phyloP scores from a whole-genome alignment of 2,113 vertebrate species.

The Machaerirhynchus nigripectus region DNA sequence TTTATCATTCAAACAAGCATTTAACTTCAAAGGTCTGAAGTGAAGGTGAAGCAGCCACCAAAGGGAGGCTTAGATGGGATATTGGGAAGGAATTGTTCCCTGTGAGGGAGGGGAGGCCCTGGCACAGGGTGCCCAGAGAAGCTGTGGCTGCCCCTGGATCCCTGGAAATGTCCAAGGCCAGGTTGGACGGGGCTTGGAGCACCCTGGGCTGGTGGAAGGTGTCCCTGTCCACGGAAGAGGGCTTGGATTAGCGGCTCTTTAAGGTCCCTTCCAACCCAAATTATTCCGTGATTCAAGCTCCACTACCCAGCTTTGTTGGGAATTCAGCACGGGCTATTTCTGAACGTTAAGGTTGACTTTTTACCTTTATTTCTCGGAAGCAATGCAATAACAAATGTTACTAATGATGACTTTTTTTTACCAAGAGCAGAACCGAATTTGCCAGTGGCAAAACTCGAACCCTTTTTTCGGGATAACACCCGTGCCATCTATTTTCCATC shows the following conservation, averaged over 20 bases:
- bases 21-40: not conserved
- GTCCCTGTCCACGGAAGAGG: not conserved
- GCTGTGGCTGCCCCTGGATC: not conserved
- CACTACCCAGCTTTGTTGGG: not conserved
- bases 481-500: not conserved
- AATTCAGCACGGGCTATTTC: rapidly evolving
- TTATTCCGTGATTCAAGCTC: not conserved
- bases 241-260: not conserved
- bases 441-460: not conserved
- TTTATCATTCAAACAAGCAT: not conserved
- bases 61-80: not conserved
- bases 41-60: not conserved
- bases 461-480: not conserved
- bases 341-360: not conserved
- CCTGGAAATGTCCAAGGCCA: not conserved
- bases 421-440: not conserved
- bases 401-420: not conserved
- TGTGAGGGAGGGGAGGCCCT: not conserved
- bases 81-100: not conserved
- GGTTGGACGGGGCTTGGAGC: rapidly evolving
- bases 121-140: not conserved
- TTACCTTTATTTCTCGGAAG: not conserved
- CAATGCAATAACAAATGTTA: not conserved
- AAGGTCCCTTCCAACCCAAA: not conserved
- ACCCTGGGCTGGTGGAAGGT: rapidly evolving